Base-by-base conservation (phyloP, 1,140 invertebrate species). In the Drosophila sulfurigaster region DNA sequence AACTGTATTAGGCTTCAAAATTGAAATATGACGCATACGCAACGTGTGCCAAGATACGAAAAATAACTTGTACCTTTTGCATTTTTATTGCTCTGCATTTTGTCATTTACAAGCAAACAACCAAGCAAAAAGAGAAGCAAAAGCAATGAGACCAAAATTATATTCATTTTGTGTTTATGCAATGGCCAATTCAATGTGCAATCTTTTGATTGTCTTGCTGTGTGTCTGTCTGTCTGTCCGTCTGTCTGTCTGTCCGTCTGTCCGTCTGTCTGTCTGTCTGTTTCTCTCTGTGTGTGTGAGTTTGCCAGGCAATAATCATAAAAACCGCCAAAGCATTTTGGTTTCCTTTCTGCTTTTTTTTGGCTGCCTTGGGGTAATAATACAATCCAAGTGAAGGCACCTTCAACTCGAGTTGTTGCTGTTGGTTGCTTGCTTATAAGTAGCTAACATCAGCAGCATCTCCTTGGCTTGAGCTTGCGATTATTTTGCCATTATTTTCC, bases 401-500 rank as follows among this genome's bases (percentile, higher is more conserved):
- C 35, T 16, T 13, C 46, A 54, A 69, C 58, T 70, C 57, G 41
- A 49, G 41, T 67, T 58, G 65, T 28, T 48, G 58, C 35, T 15
- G 30, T 32, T 32, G 20, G 20, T 25, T 25, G 20, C 20, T 25
- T 25, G 20, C 49, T 28, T 8, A 45, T 58, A 57, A 57, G 56
- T 43, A 59, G 45, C 45, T 16, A 49, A 62, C 15, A 49, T 8
- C 10, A 38, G 11, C 49, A 43, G 11, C 48, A 54, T 30, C 65
- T 71, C 51, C 70, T 82, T 78, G 79, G 76, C 52, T 83, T 63
- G 67, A 67, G 73, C 56, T 76, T 83, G 83, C 83, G 85, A 88
- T 88, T 88, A 89, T 88, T 88, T 88, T 89, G 83, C 80, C 85
- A 88, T 88, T 88, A 87, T 86, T 87, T 87, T 87, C 83, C 83